Conservation (phyloP, 2,888 invertebrate genomes). For the Leptopilina drosophilae region DNA sequence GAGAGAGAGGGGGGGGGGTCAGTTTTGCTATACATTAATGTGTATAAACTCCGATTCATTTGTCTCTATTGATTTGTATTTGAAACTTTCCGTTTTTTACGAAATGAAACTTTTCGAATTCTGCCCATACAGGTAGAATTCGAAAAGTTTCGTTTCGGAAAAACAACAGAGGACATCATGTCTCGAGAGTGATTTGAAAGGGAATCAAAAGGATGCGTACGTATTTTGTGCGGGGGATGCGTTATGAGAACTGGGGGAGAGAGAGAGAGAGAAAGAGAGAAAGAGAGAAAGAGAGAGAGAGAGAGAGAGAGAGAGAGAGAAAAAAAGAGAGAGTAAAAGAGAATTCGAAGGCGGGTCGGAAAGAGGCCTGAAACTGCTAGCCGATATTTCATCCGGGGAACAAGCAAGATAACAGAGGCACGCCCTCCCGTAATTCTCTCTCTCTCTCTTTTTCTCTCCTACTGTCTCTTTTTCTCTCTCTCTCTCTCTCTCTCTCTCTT, state of each 20-base stretch:
- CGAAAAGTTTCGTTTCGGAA: neutral
- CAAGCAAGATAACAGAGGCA: conserved; percentile 73
- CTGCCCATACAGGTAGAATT: neutral
- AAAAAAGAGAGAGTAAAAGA: no score
- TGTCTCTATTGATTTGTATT: no score
- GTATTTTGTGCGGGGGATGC: no score
- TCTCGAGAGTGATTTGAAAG: no score
- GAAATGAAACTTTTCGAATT: no score
- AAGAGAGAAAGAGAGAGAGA: no score
- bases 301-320: no score
- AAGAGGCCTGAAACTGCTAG: conserved; percentile 68
- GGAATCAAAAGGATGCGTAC: no score
- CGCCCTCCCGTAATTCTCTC: conserved; percentile 58
- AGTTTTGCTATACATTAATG: conserved; percentile 11
- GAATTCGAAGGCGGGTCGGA: conserved; percentile 45
- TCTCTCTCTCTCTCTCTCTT: no score
- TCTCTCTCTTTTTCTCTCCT: conserved; percentile 33
- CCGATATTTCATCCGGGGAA: conserved; percentile 74
- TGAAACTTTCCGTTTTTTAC: no score
- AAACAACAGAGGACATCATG: neutral
- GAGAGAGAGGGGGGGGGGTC: neutral
- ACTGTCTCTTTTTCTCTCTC: conserved; percentile 27
- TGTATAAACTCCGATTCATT: neutral
- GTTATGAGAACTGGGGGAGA: no score
- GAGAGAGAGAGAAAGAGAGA: no score